Conservation (phyloP, 2,113 vertebrate genomes). For the Noturus placidus region DNA sequence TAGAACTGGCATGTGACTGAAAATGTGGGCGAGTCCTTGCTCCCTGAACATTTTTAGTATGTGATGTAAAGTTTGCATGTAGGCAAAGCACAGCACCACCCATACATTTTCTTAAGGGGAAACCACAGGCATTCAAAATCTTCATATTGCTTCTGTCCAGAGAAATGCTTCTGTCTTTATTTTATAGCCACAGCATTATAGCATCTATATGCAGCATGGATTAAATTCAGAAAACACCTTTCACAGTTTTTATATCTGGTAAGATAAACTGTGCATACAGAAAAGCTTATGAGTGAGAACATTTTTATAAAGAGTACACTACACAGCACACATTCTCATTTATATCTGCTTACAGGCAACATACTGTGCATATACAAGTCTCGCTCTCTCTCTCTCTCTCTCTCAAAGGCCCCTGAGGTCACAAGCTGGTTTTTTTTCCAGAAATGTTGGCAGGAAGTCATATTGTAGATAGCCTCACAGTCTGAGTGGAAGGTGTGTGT, state of each 20-base stretch:
- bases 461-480: slow-evolving; percentile 48
- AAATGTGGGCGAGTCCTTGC: neutral
- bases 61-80: slow-evolving; percentile 20
- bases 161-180: neutral
- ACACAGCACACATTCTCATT: neutral
- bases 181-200: neutral
- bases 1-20: neutral
- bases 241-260: neutral
- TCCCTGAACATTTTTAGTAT: slow-evolving; percentile 24
- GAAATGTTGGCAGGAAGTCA: slow-evolving; percentile 50
- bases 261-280: neutral
- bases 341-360: neutral
- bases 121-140: neutral
- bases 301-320: neutral
- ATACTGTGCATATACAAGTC: neutral
- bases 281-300: neutral
- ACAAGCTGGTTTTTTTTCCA: slow-evolving; percentile 24
- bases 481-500: slow-evolving; percentile 37
- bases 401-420: slow-evolving; percentile 45
- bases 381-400: neutral
- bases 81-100: slow-evolving; percentile 2
- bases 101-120: neutral
- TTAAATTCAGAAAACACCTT: neutral
- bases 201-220: neutral
- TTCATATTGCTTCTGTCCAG: neutral